phyloP scores from a whole-genome alignment of 2,113 vertebrate species.

The Nymphicus hollandicus region DNA sequence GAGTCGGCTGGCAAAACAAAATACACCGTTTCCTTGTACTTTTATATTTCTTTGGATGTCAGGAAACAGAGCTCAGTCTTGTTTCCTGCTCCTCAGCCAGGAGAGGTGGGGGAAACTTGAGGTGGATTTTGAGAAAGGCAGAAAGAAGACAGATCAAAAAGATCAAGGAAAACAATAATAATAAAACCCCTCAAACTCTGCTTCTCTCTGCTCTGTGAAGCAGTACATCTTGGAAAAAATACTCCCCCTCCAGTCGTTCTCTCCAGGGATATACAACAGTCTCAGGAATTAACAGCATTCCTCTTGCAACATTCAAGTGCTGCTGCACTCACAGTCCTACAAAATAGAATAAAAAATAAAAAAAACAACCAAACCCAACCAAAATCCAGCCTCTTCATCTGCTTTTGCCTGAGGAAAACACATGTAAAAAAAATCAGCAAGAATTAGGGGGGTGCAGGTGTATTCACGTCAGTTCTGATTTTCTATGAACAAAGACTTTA shows the following conservation, averaged over 20 bases:
- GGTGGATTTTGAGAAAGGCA: constrained; percentile 2
- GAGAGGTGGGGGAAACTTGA: neutral
- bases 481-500: constrained; percentile 48
- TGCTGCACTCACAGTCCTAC: neutral
- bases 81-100: constrained; percentile 24
- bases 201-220: neutral
- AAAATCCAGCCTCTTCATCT: neutral
- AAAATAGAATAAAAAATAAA: neutral
- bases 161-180: neutral
- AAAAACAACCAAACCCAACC: neutral
- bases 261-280: neutral
- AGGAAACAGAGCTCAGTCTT: constrained; percentile 43
- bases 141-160: constrained; percentile 25
- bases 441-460: neutral
- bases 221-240: neutral
- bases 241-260: neutral
- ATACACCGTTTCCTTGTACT: neutral
- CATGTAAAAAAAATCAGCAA: neutral
- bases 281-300: neutral
- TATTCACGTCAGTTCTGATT: neutral
- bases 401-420: neutral
- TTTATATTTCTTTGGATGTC: neutral
- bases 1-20: neutral
- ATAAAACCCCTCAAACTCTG: neutral
- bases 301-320: neutral